Evolutionary conservation across 2,113 vertebrate species (phyloP).

Genomic region (Corynorhinus townsendii): DNA sequence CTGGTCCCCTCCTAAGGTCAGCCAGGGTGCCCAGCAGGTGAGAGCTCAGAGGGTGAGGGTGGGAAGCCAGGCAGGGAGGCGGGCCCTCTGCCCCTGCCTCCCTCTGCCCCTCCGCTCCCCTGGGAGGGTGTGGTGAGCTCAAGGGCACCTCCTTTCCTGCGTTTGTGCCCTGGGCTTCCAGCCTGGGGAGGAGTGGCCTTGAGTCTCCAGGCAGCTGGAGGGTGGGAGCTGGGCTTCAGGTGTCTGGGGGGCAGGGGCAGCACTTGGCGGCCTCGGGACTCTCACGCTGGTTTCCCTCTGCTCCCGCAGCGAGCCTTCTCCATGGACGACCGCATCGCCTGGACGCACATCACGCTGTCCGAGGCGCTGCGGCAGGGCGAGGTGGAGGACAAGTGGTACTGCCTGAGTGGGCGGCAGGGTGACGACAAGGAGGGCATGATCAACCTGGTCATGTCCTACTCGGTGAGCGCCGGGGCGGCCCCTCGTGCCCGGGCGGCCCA

Average conservation of each 20-base stretch:
- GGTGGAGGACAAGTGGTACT: constrained; percentile 96
- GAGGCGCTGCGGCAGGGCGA: constrained; percentile 91
- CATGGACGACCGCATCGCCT: constrained; percentile 98
- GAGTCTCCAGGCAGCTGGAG: background rate
- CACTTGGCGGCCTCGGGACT: fast-evolving
- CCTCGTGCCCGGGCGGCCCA: fast-evolving
- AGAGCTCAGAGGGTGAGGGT: background rate
- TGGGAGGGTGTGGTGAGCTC: fast-evolving
- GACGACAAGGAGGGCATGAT: constrained; percentile 99
- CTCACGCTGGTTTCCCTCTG: fast-evolving
- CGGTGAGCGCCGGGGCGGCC: constrained; percentile 84
- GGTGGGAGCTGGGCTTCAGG: background rate
- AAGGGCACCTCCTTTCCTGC: background rate
- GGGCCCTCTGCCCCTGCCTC: background rate
- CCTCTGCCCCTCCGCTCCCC: fast-evolving
- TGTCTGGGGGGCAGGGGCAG: background rate
- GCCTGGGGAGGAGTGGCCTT: background rate
- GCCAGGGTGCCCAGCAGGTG: background rate
- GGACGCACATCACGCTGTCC: constrained; percentile 95
- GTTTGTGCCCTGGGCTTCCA: fast-evolving
- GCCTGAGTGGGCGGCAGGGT: constrained; percentile 94
- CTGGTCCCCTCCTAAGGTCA: background rate
- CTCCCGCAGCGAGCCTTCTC: constrained; percentile 92
- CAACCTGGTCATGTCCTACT: constrained; percentile 96
- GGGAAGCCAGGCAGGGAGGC: background rate